phyloP scores from a whole-genome alignment of 2,888 invertebrate genomes.

The Ypsolopha sequella region DNA sequence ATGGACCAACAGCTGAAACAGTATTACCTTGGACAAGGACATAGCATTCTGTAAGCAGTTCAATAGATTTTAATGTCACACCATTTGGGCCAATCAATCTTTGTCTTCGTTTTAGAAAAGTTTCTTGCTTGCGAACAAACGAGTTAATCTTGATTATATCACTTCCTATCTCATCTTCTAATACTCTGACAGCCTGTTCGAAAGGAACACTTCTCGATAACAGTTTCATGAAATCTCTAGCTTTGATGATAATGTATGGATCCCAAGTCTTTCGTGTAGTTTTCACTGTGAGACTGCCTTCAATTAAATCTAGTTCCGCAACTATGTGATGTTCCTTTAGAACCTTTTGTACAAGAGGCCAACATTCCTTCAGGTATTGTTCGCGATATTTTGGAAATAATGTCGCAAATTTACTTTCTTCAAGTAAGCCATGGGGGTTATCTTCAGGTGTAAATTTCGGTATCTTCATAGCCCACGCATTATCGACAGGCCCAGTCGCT shows the following conservation, averaged over 20 bases:
- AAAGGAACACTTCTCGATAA: slow-evolving; percentile 96
- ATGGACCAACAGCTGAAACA: slow-evolving; percentile 96
- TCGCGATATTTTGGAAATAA: slow-evolving; percentile 98
- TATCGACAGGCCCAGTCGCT: slow-evolving; percentile 75
- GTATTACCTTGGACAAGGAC: slow-evolving; percentile 98
- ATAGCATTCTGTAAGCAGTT: slow-evolving; percentile 95
- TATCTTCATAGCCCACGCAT: slow-evolving; percentile 90
- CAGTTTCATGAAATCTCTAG: slow-evolving; percentile 95
- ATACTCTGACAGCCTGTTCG: slow-evolving; percentile 90
- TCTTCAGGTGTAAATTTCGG: slow-evolving; percentile 90
- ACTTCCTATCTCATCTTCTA: slow-evolving; percentile 91
- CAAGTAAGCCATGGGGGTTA: slow-evolving; percentile 88
- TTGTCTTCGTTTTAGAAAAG: slow-evolving; percentile 95
- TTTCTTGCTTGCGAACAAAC: slow-evolving; percentile 89
- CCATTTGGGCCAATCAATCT: slow-evolving; percentile 97
- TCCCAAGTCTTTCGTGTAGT: slow-evolving; percentile 99
- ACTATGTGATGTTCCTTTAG: slow-evolving; percentile 83
- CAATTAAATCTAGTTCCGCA: slow-evolving; percentile 92
- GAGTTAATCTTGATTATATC: slow-evolving; percentile 98
- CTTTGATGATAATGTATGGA: slow-evolving; percentile 96
- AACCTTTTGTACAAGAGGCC: slow-evolving; percentile 93
- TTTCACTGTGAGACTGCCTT: slow-evolving; percentile 94
- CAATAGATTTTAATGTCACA: slow-evolving; percentile 97
- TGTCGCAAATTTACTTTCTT: slow-evolving; percentile 97
- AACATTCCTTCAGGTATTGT: slow-evolving; percentile 93